Evolutionary conservation across 2,113 vertebrate species (phyloP).

Genomic region (Pelmatolapia mariae): DNA sequence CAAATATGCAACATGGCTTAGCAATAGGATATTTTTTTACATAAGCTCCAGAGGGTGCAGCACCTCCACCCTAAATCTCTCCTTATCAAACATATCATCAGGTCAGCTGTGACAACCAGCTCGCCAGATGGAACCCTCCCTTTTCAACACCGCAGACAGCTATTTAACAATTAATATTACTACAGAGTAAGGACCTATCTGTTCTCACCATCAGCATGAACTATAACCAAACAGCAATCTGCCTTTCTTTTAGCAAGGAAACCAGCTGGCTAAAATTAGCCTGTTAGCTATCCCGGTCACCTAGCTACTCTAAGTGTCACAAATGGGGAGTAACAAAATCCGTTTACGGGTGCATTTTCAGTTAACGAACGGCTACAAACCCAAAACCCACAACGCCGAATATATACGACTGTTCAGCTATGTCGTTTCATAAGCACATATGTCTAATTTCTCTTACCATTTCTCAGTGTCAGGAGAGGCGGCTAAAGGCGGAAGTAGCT

Average conservation of each 20-base stretch:
- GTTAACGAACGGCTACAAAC: neutral
- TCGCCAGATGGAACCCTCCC: neutral
- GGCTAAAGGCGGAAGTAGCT: slow-evolving; percentile 67
- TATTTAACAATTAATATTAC: neutral
- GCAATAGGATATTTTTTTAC: neutral
- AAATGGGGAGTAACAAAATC: neutral
- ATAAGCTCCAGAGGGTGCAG: neutral
- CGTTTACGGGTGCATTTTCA: fast-evolving
- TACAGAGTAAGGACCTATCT: no score
- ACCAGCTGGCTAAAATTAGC: slow-evolving; percentile 17
- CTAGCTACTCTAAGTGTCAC: neutral
- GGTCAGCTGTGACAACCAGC: neutral
- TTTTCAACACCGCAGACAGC: neutral
- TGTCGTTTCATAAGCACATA: neutral
- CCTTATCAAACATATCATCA: neutral
- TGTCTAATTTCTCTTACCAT: slow-evolving; percentile 59
- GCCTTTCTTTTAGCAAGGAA: neutral
- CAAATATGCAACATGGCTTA: neutral
- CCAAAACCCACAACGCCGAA: fast-evolving
- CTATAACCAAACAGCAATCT: neutral
- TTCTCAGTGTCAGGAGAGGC: slow-evolving; percentile 32
- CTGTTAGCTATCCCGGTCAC: slow-evolving; percentile 3
- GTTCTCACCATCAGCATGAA: neutral
- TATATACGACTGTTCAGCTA: neutral
- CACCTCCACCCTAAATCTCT: neutral